Evolutionary conservation across 2,113 vertebrate genomes (phyloP).

Genomic region (Ondatra zibethicus): DNA sequence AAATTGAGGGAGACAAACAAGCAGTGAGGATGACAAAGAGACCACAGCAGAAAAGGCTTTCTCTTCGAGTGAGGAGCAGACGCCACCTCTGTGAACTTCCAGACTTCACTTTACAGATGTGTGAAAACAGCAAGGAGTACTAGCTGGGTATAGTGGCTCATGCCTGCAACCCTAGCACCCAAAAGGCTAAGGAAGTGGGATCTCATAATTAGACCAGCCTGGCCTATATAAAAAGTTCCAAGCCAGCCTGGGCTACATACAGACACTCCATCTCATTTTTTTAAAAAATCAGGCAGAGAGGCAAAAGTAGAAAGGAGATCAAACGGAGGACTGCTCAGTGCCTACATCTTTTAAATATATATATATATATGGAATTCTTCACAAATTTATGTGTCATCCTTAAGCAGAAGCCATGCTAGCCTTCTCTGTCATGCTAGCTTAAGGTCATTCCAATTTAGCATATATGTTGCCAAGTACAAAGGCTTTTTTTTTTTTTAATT

Average conservation of each 20-base stretch:
- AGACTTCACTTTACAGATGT: background rate
- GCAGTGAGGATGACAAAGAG: background rate
- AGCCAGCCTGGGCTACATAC: background rate
- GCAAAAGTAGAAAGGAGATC: background rate
- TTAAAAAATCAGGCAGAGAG: background rate
- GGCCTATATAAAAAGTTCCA: background rate
- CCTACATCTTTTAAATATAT: background rate
- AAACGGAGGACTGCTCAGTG: background rate
- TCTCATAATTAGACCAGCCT: background rate
- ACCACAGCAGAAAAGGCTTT: background rate
- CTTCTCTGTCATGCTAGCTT: too few relatives aligned
- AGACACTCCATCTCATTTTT: background rate
- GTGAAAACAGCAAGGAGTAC: too few relatives aligned
- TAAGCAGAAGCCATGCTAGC: too few relatives aligned
- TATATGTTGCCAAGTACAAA: background rate
- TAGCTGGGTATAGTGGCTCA: too few relatives aligned
- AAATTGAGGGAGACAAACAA: background rate
- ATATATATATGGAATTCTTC: background rate
- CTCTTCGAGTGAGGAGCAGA: background rate
- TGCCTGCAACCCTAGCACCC: background rate
- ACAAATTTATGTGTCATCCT: background rate
- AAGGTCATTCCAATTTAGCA: background rate
- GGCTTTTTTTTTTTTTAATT: background rate
- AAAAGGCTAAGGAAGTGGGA: background rate
- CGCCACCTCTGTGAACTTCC: background rate